Percentiles rank a stretch among this genome's conserved stretches.
phyloP scores from a whole-genome alignment of 1,140 invertebrate genomes.

The Leptinotarsa defecta region DNA sequence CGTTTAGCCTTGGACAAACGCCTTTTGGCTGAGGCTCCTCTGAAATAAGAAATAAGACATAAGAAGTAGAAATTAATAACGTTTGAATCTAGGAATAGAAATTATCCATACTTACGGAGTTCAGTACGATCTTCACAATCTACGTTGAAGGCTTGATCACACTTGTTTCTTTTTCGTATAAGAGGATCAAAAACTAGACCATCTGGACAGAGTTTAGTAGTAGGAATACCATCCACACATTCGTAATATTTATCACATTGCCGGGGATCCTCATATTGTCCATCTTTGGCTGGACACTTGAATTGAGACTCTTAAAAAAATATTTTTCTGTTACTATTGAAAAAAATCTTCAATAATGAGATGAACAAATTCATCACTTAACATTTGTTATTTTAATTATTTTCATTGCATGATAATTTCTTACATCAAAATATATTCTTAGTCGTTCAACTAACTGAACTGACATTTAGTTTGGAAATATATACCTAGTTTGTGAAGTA shows the following conservation, averaged over 20 bases:
- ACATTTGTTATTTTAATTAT: no score
- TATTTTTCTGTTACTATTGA: no score
- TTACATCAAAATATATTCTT: no score
- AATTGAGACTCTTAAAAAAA: slow-evolving; percentile 66
- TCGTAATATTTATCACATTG: slow-evolving; percentile 88
- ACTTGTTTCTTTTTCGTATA: slow-evolving; percentile 85
- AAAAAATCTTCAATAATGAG: no score
- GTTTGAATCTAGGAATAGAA: no score
- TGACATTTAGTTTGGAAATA: no score
- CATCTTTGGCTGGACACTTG: slow-evolving; percentile 77
- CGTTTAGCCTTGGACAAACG: slow-evolving; percentile 81
- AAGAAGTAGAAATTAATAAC: no score
- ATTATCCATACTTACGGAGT: slow-evolving; percentile 73
- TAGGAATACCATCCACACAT: slow-evolving; percentile 73
- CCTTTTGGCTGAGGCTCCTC: slow-evolving; percentile 74
- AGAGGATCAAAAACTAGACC: slow-evolving; percentile 84
- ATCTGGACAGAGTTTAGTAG: slow-evolving; percentile 80
- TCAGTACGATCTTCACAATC: slow-evolving; percentile 84
- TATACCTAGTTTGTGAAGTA: no score
- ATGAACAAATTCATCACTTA: no score
- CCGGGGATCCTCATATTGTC: slow-evolving; percentile 75
- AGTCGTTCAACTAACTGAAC: no score
- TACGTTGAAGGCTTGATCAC: slow-evolving; percentile 88
- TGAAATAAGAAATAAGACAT: slow-evolving; percentile 52
- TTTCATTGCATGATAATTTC: no score